A percentile compares a stretch with the other conserved stretches of the same genome.
These are phyloP conservation scores for Spodoptera picta DNA, from an alignment of 2,888 invertebrate species.

Conservation along the genomic window DNA sequence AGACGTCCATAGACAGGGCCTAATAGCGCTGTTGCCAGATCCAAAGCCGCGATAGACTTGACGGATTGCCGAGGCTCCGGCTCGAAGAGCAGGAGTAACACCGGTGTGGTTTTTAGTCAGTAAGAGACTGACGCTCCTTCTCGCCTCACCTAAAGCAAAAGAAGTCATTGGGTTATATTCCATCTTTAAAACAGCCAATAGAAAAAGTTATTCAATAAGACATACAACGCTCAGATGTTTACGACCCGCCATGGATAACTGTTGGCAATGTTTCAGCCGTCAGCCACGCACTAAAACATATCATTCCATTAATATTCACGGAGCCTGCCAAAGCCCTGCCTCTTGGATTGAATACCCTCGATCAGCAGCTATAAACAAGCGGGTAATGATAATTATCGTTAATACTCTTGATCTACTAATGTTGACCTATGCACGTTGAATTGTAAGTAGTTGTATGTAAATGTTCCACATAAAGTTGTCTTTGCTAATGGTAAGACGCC, in stretches of 20 bases:
- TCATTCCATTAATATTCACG: conserved; percentile 79
- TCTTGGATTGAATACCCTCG: conserved; percentile 57
- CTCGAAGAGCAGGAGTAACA: too few species aligned
- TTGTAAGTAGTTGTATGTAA: conserved; percentile 20
- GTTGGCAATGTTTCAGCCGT: conserved; percentile 78
- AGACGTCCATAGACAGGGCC: too few species aligned
- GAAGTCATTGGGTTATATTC: too few species aligned
- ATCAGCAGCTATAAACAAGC: conserved; percentile 53
- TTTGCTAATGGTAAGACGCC: too few species aligned
- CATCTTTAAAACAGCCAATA: too few species aligned
- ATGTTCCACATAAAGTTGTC: conserved; percentile 5
- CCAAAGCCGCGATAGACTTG: too few species aligned
- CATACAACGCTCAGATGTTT: conserved; percentile 43
- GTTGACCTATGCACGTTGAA: conserved; percentile 18
- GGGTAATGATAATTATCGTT: conserved; percentile 47
- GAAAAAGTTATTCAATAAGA: conserved; percentile 52
- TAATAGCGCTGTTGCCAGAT: too few species aligned
- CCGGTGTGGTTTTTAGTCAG: too few species aligned
- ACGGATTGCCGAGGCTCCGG: too few species aligned
- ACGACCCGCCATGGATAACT: conserved; percentile 62
- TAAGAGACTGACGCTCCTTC: too few species aligned
- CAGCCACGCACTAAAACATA: conserved; percentile 71
- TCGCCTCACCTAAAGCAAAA: too few species aligned
- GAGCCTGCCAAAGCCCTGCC: conserved; percentile 68
- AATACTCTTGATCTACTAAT: conserved; percentile 38